These are phyloP conservation scores for Gila orcuttii DNA, from an alignment of 2,113 vertebrate genomes.

Conservation along the genomic window DNA sequence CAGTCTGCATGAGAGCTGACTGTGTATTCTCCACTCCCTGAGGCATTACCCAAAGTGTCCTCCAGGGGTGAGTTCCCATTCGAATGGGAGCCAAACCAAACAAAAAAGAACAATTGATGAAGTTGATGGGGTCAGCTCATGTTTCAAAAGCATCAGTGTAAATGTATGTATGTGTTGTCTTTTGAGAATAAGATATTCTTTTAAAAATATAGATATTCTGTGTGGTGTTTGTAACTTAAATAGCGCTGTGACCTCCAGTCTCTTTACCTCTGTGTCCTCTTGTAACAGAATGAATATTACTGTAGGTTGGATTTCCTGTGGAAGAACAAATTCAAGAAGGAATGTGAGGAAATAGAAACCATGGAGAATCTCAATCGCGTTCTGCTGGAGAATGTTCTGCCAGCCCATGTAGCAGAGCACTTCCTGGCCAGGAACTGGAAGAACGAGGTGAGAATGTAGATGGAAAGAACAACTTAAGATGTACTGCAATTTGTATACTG, in stretches of 20 bases:
- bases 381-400: slow-evolving; percentile 94
- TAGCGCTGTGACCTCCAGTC: slow-evolving; percentile 79
- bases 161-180: not conserved
- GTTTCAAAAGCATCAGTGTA: not conserved
- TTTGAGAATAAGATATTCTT: not conserved
- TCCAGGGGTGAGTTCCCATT: too few relatives aligned
- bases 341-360: slow-evolving; percentile 98
- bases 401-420: slow-evolving; percentile 96
- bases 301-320: slow-evolving; percentile 99
- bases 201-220: slow-evolving; percentile 34
- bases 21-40: too few relatives aligned
- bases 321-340: slow-evolving; percentile 99
- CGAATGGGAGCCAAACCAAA: not conserved
- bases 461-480: not conserved
- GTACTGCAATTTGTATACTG: not conserved
- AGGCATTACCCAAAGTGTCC: too few relatives aligned
- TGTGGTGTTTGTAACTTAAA: slow-evolving; percentile 81
- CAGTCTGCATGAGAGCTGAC: too few relatives aligned
- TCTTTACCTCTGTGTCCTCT: slow-evolving; percentile 99
- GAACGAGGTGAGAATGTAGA: slow-evolving; percentile 84
- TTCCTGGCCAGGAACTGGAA: slow-evolving; percentile 97
- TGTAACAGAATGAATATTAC: slow-evolving; percentile 99
- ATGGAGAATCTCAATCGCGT: slow-evolving; percentile 98
- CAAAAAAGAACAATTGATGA: not conserved
- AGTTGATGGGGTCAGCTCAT: too few relatives aligned